Evolutionary conservation across 2,888 invertebrate species (phyloP).

Genomic region (Laothoe populi): DNA sequence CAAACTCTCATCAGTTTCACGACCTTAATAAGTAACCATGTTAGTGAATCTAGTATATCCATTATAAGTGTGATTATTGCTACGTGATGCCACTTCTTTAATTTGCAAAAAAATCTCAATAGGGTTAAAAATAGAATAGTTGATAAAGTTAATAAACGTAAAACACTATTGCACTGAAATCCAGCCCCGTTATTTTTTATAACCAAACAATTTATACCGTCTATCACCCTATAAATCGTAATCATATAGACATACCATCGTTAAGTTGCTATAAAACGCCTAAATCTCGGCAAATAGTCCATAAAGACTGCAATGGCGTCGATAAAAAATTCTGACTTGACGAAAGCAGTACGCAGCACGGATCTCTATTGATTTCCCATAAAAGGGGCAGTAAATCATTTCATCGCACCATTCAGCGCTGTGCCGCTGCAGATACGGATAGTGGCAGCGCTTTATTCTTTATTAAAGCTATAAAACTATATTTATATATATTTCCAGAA

Average conservation of each 20-base stretch:
- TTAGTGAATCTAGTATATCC: too few relatives aligned
- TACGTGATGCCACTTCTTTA: too few relatives aligned
- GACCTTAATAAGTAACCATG: too few relatives aligned
- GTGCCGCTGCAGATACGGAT: background rate
- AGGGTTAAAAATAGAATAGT: too few relatives aligned
- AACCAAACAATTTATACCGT: constrained; percentile 13
- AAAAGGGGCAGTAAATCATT: constrained; percentile 55
- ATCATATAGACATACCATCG: constrained; percentile 19
- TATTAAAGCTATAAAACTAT: too few relatives aligned
- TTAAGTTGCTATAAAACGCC: constrained; percentile 19
- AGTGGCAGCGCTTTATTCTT: too few relatives aligned
- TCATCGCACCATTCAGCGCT: constrained; percentile 37
- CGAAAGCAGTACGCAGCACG: constrained; percentile 31
- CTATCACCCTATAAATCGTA: constrained; percentile 15
- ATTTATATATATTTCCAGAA: too few relatives aligned
- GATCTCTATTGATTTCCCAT: constrained; percentile 58
- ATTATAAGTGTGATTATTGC: too few relatives aligned
- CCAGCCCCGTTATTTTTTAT: background rate
- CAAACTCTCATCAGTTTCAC: too few relatives aligned
- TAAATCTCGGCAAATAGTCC: constrained; percentile 8
- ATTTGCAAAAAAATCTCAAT: too few relatives aligned
- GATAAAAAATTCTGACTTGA: constrained; percentile 41
- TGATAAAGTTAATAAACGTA: background rate
- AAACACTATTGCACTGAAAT: background rate
- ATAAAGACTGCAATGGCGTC: constrained; percentile 29